These are phyloP conservation scores for Platysteira castanea DNA, from an alignment of 2,113 vertebrate species.

Conservation along the genomic window DNA sequence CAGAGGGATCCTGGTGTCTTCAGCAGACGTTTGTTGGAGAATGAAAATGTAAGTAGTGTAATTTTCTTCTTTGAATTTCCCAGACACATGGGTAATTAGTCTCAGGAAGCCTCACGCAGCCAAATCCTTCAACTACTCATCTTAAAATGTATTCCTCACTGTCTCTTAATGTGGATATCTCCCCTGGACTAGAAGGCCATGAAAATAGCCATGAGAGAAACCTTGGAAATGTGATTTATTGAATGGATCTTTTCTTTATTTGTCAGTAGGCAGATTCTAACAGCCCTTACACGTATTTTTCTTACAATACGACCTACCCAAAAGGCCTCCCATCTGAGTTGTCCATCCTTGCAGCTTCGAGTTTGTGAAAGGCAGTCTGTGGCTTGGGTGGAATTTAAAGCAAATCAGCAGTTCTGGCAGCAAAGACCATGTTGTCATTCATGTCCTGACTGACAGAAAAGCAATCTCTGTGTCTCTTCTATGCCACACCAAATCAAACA, in stretches of 20 bases:
- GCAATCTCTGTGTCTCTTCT: conserved; percentile 68
- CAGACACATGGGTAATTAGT: not conserved
- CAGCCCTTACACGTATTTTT: not conserved
- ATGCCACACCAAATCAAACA: not conserved
- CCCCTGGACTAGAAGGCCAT: not conserved
- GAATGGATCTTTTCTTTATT: not conserved
- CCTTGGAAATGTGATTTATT: not conserved
- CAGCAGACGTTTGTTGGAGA: not conserved
- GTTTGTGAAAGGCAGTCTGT: conserved; percentile 49
- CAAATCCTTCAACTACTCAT: not conserved
- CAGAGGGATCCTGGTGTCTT: not conserved
- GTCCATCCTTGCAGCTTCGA: conserved; percentile 75
- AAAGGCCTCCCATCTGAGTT: conserved; percentile 73
- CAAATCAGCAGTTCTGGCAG: conserved; percentile 71
- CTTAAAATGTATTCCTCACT: not conserved
- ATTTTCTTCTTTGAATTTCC: not conserved
- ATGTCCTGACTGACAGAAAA: conserved; percentile 66
- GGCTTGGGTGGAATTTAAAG: conserved; percentile 72
- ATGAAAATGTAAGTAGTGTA: not conserved
- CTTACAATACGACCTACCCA: conserved; percentile 64
- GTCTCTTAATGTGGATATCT: not conserved
- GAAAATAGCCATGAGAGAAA: not conserved
- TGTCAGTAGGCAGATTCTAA: not conserved
- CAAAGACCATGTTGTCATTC: conserved; percentile 57
- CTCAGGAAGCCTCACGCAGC: not conserved